Percentiles rank a stretch among this genome's conserved stretches.
Evolutionary conservation across 2,797 vertebrate species (phyloP).

Genomic region (Acanthopagrus latus): DNA sequence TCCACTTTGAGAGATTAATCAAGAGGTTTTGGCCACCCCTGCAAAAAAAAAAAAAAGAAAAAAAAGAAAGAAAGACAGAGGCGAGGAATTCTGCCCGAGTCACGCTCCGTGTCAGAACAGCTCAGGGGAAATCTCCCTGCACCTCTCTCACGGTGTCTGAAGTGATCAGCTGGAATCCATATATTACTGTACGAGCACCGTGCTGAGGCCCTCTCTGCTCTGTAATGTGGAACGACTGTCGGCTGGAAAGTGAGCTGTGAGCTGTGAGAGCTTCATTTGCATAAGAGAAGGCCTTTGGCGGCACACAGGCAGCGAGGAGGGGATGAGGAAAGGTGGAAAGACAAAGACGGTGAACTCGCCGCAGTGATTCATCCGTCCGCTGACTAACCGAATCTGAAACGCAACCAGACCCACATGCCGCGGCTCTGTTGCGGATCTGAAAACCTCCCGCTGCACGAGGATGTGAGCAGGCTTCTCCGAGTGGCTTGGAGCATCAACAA

Average conservation of each 20-base stretch:
- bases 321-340: not conserved
- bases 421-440: not conserved
- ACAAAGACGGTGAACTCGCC: not conserved
- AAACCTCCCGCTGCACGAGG: not conserved
- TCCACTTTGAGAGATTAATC: constrained; percentile 55
- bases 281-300: constrained; percentile 40
- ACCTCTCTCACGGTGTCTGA: constrained; percentile 46
- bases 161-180: constrained; percentile 58
- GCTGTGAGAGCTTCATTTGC: constrained; percentile 55
- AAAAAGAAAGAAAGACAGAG: too few relatives aligned
- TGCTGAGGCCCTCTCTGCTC: not conserved
- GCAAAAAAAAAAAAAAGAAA: not conserved
- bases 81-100: constrained; percentile 68
- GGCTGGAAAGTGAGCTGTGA: constrained; percentile 33
- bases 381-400: not conserved
- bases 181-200: constrained; percentile 17
- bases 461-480: not conserved
- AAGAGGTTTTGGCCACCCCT: constrained; percentile 45
- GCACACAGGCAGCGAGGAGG: not conserved
- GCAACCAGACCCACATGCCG: constrained; percentile 18
- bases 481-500: not conserved
- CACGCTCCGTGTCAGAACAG: constrained; percentile 69
- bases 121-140: constrained; percentile 56
- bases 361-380: constrained; percentile 13
- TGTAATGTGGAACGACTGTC: constrained; percentile 36